phyloP scores from a whole-genome alignment of 1,140 invertebrate genomes.

The Drosophila ohnishii region DNA sequence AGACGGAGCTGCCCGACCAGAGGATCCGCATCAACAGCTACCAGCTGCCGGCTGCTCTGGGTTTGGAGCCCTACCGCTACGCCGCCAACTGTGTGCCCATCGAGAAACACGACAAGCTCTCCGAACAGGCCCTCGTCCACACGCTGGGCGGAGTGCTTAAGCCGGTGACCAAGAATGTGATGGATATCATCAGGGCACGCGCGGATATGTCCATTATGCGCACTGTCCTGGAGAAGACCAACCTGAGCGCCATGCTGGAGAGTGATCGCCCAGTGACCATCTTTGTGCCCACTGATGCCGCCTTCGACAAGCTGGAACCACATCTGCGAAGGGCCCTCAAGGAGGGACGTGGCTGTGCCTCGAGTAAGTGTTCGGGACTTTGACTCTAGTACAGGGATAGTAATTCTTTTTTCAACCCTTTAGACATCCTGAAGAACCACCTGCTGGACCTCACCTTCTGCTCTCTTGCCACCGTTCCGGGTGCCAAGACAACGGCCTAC shows the following conservation, averaged over 20 bases:
- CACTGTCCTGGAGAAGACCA: slow-evolving; percentile 79
- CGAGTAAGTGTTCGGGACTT: slow-evolving; percentile 77
- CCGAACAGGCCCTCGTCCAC: slow-evolving; percentile 88
- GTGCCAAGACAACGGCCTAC: slow-evolving; percentile 84
- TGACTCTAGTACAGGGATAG: too few relatives aligned
- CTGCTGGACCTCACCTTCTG: slow-evolving; percentile 88
- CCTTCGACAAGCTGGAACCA: slow-evolving; percentile 85
- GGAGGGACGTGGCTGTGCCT: slow-evolving; percentile 84
- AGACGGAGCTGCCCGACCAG: slow-evolving; percentile 83
- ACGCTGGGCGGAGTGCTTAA: slow-evolving; percentile 86
- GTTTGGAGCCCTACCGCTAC: slow-evolving; percentile 66
- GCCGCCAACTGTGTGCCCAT: slow-evolving; percentile 85
- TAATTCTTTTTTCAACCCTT: not conserved
- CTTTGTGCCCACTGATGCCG: slow-evolving; percentile 87
- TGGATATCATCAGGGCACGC: slow-evolving; percentile 83
- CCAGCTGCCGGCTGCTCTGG: slow-evolving; percentile 82
- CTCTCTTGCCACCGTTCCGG: slow-evolving; percentile 85
- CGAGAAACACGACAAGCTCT: slow-evolving; percentile 83
- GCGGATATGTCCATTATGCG: slow-evolving; percentile 80
- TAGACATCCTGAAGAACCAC: slow-evolving; percentile 87
- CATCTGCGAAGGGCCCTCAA: slow-evolving; percentile 82
- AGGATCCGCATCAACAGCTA: slow-evolving; percentile 87
- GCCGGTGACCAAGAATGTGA: slow-evolving; percentile 83
- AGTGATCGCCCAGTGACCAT: slow-evolving; percentile 86
- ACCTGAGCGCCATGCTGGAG: slow-evolving; percentile 80